Evolutionary conservation across 2,113 vertebrate genomes (phyloP).

Genomic region (Myotis davidii): DNA sequence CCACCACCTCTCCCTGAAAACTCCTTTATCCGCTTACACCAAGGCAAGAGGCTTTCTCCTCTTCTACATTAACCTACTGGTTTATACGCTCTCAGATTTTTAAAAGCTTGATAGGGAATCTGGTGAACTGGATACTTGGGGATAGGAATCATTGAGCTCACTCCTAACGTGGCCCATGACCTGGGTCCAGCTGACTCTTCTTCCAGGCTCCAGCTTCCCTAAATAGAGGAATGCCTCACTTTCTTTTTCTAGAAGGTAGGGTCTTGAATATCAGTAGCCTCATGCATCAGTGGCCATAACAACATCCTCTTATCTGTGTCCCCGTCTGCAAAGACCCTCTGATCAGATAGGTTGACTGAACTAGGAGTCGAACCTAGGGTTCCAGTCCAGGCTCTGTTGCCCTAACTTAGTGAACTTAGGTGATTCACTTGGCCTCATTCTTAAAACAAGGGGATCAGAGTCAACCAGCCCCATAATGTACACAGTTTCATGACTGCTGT

Average conservation of each 20-base stretch:
- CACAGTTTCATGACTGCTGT: background rate
- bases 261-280: background rate
- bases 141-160: background rate
- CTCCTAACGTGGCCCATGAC: background rate
- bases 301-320: background rate
- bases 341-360: background rate
- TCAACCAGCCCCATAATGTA: background rate
- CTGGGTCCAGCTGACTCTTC: background rate
- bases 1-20: background rate
- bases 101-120: background rate
- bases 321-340: background rate
- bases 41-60: background rate
- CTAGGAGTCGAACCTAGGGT: background rate
- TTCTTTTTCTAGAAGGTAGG: background rate
- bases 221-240: background rate
- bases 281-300: background rate
- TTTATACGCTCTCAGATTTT: background rate
- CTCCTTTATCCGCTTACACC: background rate
- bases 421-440: background rate
- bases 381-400: background rate
- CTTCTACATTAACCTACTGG: background rate
- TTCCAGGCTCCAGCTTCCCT: background rate
- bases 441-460: background rate
- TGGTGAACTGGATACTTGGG: background rate
- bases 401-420: background rate